Conservation (phyloP, 2,113 vertebrate genomes). For the Leptosomus discolor region DNA sequence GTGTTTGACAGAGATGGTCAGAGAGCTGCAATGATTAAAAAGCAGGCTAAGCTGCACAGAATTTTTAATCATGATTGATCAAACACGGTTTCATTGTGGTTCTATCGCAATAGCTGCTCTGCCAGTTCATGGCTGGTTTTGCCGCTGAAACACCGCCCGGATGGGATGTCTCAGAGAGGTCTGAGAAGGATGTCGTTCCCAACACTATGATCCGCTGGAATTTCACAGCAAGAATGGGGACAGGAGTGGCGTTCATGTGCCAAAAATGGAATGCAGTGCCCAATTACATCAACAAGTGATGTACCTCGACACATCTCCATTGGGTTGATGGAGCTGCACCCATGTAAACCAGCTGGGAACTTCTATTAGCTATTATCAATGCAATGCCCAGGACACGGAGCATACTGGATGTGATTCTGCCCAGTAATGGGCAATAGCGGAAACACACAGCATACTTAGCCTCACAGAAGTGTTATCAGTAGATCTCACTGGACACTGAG, state of each 20-base stretch:
- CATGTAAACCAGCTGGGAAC: background rate
- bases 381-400: background rate
- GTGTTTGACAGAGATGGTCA: background rate
- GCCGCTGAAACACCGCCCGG: background rate
- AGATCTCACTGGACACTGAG: background rate
- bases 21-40: background rate
- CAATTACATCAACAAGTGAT: background rate
- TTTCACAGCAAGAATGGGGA: background rate
- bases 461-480: background rate
- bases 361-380: background rate
- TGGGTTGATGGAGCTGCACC: background rate
- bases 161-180: background rate
- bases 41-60: background rate
- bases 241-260: background rate
- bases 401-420: background rate
- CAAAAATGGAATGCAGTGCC: background rate
- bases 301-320: background rate
- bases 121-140: background rate
- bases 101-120: background rate
- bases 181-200: background rate
- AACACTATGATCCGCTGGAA: background rate
- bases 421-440: background rate
- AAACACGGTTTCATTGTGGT: rapidly evolving
- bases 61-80: background rate
- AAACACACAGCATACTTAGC: background rate